These are phyloP conservation scores for Polylopha cassiicola DNA, from an alignment of 2,888 invertebrate genomes.

Conservation along the genomic window DNA sequence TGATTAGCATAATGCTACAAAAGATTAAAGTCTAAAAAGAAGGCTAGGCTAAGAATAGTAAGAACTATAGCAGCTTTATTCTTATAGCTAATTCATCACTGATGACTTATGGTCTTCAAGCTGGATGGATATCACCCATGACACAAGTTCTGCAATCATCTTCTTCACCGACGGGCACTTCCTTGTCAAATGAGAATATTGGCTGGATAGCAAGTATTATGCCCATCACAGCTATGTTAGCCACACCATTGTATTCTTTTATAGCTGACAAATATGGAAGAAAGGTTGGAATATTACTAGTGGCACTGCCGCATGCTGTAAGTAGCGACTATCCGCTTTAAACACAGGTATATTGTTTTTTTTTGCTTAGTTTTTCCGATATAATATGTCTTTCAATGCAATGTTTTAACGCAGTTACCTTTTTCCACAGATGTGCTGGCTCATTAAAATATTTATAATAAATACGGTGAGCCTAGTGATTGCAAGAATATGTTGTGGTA, in stretches of 20 bases:
- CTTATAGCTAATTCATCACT: conserved; percentile 56
- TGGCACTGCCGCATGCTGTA: conserved; percentile 60
- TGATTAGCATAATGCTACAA: too few relatives aligned
- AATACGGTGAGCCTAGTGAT: conserved; percentile 37
- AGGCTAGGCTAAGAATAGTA: too few relatives aligned
- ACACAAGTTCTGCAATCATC: conserved; percentile 51
- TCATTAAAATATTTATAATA: conserved; percentile 41
- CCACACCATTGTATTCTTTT: conserved; percentile 46
- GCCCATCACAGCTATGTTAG: conserved; percentile 43
- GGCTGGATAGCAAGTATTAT: conserved; percentile 51
- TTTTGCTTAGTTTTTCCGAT: too few relatives aligned
- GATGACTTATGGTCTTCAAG: conserved; percentile 57
- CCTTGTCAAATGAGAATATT: conserved; percentile 45
- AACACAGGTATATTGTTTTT: too few relatives aligned
- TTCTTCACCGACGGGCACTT: conserved; percentile 42
- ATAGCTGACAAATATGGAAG: conserved; percentile 44
- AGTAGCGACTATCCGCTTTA: too few relatives aligned
- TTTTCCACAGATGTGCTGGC: conserved; percentile 55
- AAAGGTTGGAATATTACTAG: conserved; percentile 44
- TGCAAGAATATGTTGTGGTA: conserved; percentile 43
- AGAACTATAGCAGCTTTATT: too few relatives aligned
- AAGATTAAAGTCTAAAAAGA: too few relatives aligned
- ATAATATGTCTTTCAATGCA: too few relatives aligned
- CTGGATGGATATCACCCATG: conserved; percentile 68
- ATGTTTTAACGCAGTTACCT: too few relatives aligned